A percentile compares a stretch with the other conserved stretches of the same genome.
These are phyloP conservation scores for Fragum sueziense DNA, from an alignment of 2,888 invertebrate species.

Conservation along the genomic window DNA sequence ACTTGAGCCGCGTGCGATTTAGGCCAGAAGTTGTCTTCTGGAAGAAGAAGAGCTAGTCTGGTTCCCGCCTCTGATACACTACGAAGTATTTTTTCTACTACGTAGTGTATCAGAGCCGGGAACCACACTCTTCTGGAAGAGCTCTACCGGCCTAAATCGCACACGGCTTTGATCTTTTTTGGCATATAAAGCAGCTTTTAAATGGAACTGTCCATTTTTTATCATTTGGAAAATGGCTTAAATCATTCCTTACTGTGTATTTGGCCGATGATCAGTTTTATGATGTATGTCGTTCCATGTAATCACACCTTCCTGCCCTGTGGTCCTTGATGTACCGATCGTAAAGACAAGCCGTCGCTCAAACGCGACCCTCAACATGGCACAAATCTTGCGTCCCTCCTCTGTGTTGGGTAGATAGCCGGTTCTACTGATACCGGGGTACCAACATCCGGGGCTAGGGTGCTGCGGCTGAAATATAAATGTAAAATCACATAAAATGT, in stretches of 20 bases:
- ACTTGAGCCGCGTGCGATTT: too few species aligned
- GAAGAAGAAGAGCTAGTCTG: too few species aligned
- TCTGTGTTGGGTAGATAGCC: conserved; percentile 74
- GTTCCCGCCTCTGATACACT: too few species aligned
- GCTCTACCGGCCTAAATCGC: too few species aligned
- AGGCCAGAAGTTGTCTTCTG: too few species aligned
- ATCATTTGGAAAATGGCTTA: too few species aligned
- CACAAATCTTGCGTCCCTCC: conserved; percentile 68
- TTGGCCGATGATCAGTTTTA: conserved; percentile 62
- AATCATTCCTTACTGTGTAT: conserved; percentile 48
- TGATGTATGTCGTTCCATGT: conserved; percentile 64
- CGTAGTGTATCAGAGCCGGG: too few species aligned
- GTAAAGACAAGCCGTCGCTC: conserved; percentile 72
- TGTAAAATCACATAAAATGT: not conserved
- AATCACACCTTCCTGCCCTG: conserved; percentile 65
- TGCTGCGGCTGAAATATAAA: conserved; percentile 53
- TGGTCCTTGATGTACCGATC: conserved; percentile 73
- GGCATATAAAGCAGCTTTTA: too few species aligned
- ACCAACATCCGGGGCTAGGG: conserved; percentile 67
- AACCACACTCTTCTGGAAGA: too few species aligned
- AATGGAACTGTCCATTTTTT: too few species aligned
- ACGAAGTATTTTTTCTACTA: too few species aligned
- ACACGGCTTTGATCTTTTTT: too few species aligned
- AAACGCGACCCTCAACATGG: conserved; percentile 70
- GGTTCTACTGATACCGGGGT: conserved; percentile 62